Conservation (phyloP, 2,888 invertebrate species). For the Eudasyphora cyanicolor region DNA sequence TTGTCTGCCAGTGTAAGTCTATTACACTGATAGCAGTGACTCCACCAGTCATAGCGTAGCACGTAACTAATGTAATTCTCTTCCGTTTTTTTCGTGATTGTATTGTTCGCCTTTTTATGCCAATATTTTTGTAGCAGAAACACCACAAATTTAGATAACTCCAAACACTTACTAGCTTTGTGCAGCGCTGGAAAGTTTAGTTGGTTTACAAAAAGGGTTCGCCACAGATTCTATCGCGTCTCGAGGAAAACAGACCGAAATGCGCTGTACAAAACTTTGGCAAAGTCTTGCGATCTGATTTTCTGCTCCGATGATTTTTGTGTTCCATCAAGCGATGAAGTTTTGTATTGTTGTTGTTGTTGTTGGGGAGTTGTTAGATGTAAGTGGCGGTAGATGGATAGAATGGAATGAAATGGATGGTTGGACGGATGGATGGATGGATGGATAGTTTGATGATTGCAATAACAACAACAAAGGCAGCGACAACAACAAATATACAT, state of each 20-base stretch:
- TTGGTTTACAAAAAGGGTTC: slow-evolving; percentile 56
- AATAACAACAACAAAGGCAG: background rate
- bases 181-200: slow-evolving; percentile 34
- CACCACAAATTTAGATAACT: slow-evolving; percentile 19
- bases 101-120: slow-evolving; percentile 48
- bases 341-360: slow-evolving; percentile 39
- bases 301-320: slow-evolving; percentile 78
- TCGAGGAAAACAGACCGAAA: slow-evolving; percentile 43
- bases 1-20: no score
- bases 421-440: background rate
- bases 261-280: slow-evolving; percentile 34
- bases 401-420: no score
- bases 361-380: background rate
- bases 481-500: slow-evolving; percentile 34
- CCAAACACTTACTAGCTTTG: slow-evolving; percentile 47
- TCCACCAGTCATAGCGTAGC: slow-evolving; percentile 42
- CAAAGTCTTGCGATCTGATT: slow-evolving; percentile 73
- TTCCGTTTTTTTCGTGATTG: slow-evolving; percentile 61
- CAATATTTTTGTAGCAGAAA: background rate
- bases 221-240: slow-evolving; percentile 51
- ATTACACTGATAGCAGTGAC: background rate
- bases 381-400: slow-evolving; percentile 16
- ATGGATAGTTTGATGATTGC: slow-evolving; percentile 62
- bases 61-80: slow-evolving; percentile 64
- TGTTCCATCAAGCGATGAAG: slow-evolving; percentile 70